These are phyloP conservation scores for Agrotis exclamationis DNA, from an alignment of 2,888 invertebrate species.

Conservation along the genomic window DNA sequence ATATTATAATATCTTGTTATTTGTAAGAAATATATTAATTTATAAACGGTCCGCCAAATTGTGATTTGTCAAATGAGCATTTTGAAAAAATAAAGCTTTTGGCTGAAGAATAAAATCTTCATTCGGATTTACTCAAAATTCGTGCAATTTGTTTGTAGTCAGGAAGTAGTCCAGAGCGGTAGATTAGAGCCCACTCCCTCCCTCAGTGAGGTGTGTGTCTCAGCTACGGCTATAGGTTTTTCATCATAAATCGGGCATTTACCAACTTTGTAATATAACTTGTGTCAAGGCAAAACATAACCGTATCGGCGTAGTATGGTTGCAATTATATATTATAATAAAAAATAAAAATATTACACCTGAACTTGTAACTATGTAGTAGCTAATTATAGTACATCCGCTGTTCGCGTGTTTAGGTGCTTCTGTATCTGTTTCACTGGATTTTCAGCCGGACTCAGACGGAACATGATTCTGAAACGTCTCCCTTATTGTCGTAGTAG, in stretches of 20 bases:
- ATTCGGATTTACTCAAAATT: too few relatives aligned
- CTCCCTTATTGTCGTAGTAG: too few relatives aligned
- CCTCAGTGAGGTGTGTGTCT: too few relatives aligned
- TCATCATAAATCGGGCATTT: background rate
- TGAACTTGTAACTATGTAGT: constrained; percentile 39
- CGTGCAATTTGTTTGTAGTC: too few relatives aligned
- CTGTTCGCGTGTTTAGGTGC: constrained; percentile 34
- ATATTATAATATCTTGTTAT: too few relatives aligned
- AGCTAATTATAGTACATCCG: constrained; percentile 45
- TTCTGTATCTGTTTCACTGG: constrained; percentile 4
- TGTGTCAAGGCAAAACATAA: constrained; percentile 48
- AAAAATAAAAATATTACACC: constrained; percentile 49
- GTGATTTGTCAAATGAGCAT: background rate
- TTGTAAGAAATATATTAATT: background rate
- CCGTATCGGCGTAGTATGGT: constrained; percentile 32
- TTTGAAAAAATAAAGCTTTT: too few relatives aligned
- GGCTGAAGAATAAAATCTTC: too few relatives aligned
- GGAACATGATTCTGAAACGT: background rate
- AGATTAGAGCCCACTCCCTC: too few relatives aligned
- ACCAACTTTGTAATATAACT: constrained; percentile 1
- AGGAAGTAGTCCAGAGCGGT: too few relatives aligned
- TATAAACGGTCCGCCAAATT: background rate
- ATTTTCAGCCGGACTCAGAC: constrained; percentile 3
- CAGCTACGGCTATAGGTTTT: background rate
- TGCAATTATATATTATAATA: constrained; percentile 50